Evolutionary conservation across 2,797 vertebrate species (phyloP).

Genomic region (Oreortyx pictus): DNA sequence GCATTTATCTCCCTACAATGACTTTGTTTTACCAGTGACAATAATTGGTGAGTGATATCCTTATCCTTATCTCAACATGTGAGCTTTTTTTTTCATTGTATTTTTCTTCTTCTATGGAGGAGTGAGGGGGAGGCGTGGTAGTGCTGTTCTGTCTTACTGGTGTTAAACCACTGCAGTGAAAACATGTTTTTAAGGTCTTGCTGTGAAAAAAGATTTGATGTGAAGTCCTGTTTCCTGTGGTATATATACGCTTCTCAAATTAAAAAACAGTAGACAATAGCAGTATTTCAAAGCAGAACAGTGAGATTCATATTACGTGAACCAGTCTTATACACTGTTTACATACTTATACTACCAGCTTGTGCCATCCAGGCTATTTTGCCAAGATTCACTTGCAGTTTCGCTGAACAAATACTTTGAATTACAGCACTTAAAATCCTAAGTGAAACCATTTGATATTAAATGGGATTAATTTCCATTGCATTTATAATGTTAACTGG

Average conservation of each 20-base stretch:
- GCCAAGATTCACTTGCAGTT: not conserved
- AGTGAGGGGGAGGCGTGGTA: not conserved
- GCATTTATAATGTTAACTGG: not conserved
- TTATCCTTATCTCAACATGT: not conserved
- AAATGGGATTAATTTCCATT: not conserved
- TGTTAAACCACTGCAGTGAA: not conserved
- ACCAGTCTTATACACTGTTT: not conserved
- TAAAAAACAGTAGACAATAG: not conserved
- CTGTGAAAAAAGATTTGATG: not conserved
- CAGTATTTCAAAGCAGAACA: not conserved
- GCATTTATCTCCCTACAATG: not conserved
- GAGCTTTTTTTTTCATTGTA: not conserved
- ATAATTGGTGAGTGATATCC: not conserved
- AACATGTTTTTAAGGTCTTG: not conserved
- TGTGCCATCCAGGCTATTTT: not conserved
- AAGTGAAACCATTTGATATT: not conserved
- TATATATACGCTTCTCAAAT: not conserved
- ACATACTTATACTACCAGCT: not conserved
- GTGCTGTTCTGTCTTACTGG: not conserved
- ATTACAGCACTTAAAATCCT: not conserved
- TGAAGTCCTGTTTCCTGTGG: not conserved
- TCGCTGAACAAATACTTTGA: not conserved
- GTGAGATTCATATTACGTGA: not conserved
- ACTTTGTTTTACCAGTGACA: not conserved
- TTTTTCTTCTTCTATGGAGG: not conserved